Evolutionary conservation across 2,888 invertebrate genomes (phyloP).

Genomic region (Fragum whitleyi): DNA sequence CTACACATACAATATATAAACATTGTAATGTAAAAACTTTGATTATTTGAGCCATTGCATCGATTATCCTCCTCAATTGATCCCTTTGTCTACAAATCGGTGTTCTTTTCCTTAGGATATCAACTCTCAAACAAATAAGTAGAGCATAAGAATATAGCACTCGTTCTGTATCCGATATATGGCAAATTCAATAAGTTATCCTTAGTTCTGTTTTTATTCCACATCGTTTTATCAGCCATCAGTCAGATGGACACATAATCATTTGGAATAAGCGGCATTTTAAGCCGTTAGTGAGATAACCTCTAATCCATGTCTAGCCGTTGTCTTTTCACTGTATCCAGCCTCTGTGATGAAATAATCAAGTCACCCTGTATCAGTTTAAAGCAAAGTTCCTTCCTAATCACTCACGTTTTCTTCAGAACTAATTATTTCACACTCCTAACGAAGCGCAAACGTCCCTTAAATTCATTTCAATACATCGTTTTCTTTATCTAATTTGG

Average conservation of each 20-base stretch:
- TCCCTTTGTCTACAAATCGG: not conserved
- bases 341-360: constrained; percentile 16
- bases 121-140: not conserved
- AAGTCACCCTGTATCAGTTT: constrained; percentile 10
- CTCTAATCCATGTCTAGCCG: constrained; percentile 26
- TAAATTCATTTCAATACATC: constrained; percentile 1
- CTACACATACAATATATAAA: constrained; percentile 5
- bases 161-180: not conserved
- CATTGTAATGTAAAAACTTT: constrained; percentile 4
- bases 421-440: constrained; percentile 8
- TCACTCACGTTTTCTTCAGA: constrained; percentile 9
- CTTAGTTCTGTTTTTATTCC: not conserved
- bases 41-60: constrained; percentile 11
- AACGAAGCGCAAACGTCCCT: constrained; percentile 11
- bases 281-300: constrained; percentile 2
- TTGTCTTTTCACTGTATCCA: not conserved
- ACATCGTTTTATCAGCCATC: not conserved
- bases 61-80: not conserved
- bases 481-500: constrained; percentile 1
- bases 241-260: not conserved
- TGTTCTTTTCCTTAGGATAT: not conserved
- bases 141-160: not conserved
- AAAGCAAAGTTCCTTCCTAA: not conserved
- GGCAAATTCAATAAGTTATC: not conserved
- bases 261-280: not conserved